Evolutionary conservation across 2,888 invertebrate genomes (phyloP).

Genomic region (Gari tellinella): DNA sequence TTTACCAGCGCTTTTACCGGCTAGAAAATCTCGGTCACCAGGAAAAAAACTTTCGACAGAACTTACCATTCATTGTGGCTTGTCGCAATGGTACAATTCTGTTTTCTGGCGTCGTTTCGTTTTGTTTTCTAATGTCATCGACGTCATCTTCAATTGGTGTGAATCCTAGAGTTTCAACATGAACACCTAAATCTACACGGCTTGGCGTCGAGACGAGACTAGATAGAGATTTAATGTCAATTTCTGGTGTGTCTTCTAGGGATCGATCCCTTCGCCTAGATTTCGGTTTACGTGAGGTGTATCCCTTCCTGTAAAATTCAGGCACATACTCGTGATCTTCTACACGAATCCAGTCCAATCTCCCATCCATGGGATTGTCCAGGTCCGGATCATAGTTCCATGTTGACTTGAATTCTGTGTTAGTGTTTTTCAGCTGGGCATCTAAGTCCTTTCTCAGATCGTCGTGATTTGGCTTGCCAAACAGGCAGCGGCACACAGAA

Average conservation of each 20-base stretch:
- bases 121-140: conserved; percentile 34
- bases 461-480: conserved; percentile 54
- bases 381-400: conserved; percentile 51
- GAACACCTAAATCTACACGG: too few relatives aligned
- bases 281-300: conserved; percentile 3
- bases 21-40: not conserved
- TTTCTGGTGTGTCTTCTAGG: not conserved
- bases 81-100: conserved; percentile 30
- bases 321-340: conserved; percentile 37
- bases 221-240: too few relatives aligned
- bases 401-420: conserved; percentile 19
- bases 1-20: not conserved
- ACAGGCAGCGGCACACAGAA: conserved; percentile 41
- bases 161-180: too few relatives aligned
- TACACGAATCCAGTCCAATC: conserved; percentile 42
- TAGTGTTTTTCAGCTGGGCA: conserved; percentile 34
- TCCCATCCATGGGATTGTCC: conserved; percentile 41
- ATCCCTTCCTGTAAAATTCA: conserved; percentile 33
- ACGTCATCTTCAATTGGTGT: conserved; percentile 17
- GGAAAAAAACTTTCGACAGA: not conserved
- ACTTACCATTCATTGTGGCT: conserved; percentile 50
- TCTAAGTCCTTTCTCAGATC: conserved; percentile 45
- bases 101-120: conserved; percentile 54
- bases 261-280: not conserved
- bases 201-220: not conserved